These are phyloP conservation scores for Ctenodactylus gundi DNA, from an alignment of 2,113 vertebrate genomes.

Conservation along the genomic window DNA sequence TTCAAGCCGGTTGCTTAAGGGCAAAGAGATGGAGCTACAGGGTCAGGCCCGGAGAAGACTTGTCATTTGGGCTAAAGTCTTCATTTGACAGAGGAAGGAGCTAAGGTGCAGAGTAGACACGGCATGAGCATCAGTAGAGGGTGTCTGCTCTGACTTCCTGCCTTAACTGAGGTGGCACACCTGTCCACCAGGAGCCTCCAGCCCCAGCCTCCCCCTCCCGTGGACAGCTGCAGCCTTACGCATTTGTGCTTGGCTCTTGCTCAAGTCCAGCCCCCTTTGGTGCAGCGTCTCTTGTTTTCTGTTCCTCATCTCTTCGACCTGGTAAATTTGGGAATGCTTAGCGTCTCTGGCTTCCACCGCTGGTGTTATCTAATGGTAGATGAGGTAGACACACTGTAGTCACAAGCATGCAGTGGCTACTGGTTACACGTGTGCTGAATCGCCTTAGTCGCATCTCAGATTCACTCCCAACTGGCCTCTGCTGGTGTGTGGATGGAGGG, in stretches of 20 bases:
- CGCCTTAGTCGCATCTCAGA: background rate
- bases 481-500: background rate
- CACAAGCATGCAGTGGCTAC: fast-evolving
- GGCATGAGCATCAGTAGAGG: background rate
- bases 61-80: background rate
- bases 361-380: background rate
- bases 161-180: background rate
- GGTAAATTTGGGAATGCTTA: background rate
- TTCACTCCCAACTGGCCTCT: background rate
- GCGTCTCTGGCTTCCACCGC: background rate
- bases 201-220: fast-evolving
- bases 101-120: background rate
- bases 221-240: fast-evolving
- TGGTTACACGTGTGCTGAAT: background rate
- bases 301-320: background rate
- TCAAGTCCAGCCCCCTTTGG: background rate
- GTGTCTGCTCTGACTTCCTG: background rate
- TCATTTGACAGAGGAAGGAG: background rate
- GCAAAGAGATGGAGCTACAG: background rate
- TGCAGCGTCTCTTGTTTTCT: background rate
- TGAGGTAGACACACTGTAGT: background rate
- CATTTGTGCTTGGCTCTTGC: fast-evolving
- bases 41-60: background rate
- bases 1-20: background rate
- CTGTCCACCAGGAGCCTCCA: background rate